Evolutionary conservation across 1,140 invertebrate genomes (phyloP), one percentile per base, ranked within the genome.

Genomic region (Hormaphis cornu): DNA sequence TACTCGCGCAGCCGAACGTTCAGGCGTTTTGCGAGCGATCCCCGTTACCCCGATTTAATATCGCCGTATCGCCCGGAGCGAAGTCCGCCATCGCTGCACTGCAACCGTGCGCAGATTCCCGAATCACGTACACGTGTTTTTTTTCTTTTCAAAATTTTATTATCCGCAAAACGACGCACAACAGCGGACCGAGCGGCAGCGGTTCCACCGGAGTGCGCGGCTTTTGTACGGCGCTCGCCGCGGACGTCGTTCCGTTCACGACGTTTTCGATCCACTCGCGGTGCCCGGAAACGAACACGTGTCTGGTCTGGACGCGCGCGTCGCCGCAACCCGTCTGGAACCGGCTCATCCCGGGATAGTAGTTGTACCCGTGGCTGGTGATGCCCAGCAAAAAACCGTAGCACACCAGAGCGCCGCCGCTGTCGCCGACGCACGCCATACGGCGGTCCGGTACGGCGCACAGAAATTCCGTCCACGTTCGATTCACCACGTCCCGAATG

Each of bases 311-410:
- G 22, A 66, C 44, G 20, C 61, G 61, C 9, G 1, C 9, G 35
- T 66, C 61, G 3, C 61, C 61, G 16, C 61, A 66, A 18, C 50
- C 20, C 1, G 28, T 16, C 24, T 24, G 6, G 22, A 33, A 16
- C 6, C 50, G 2, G 0, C 4, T 16, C 28, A 48, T 66, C n/a
- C 20, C 44, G 2, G 61, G 61, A 33, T 33, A 66, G 7, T 66
- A 66, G 28, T 66, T 48, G 7, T 66, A 66, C 7, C 42, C 61
- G 10, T 66, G 61, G 16, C 61, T 66, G 6, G 61, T 66, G 22
- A 66, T 22, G 9, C 61, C 61, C 16, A 33, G 33, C 20, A 66
- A 7, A 2, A 33, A 33, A 28, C 42, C 61, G 16, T 48, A 30
- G n/a, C 61, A 66, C 10, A 66, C 9, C 4, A 66, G 24, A 30